Evolutionary conservation across 2,888 invertebrate species (phyloP).

Genomic region (Yponomeuta plumbellus): DNA sequence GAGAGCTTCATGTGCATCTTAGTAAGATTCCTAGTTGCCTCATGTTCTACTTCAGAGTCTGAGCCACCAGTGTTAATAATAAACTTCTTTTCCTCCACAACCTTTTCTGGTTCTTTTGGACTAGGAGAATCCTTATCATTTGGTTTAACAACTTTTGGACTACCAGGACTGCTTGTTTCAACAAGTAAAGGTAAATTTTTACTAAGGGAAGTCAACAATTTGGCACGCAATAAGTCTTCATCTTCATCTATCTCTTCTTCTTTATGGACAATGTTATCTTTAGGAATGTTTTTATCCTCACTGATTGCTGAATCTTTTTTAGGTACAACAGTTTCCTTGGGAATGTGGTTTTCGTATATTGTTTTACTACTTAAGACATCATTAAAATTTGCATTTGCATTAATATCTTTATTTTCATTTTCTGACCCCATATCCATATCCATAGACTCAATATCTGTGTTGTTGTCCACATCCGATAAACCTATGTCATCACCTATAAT

Average conservation of each 20-base stretch:
- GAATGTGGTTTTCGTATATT: conserved; percentile 21
- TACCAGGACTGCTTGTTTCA: conserved; percentile 35
- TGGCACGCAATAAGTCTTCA: conserved; percentile 77
- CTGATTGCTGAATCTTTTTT: conserved; percentile 23
- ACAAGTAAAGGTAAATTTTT: conserved; percentile 66
- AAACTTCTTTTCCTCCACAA: conserved; percentile 52
- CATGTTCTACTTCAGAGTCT: conserved; percentile 70
- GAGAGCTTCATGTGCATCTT: conserved; percentile 69
- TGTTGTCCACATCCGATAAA: conserved; percentile 45
- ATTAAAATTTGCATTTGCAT: conserved; percentile 26
- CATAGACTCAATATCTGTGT: conserved; percentile 69
- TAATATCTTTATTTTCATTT: conserved; percentile 46
- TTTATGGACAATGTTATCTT: conserved; percentile 23
- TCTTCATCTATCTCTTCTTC: conserved; percentile 75
- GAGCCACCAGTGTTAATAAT: conserved; percentile 64
- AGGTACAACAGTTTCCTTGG: conserved; percentile 6
- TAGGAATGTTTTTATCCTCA: conserved; percentile 20
- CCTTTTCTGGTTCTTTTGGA: conserved; percentile 9
- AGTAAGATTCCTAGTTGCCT: conserved; percentile 68
- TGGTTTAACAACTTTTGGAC: conserved; percentile 25
- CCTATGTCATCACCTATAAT: conserved; percentile 33
- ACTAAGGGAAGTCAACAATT: conserved; percentile 75
- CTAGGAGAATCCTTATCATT: conserved; percentile 17
- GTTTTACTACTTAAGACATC: conserved; percentile 20
- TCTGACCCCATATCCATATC: conserved; percentile 73